Base-by-base conservation (phyloP, 2,113 vertebrate genomes). In the Cygnus buccinator region DNA sequence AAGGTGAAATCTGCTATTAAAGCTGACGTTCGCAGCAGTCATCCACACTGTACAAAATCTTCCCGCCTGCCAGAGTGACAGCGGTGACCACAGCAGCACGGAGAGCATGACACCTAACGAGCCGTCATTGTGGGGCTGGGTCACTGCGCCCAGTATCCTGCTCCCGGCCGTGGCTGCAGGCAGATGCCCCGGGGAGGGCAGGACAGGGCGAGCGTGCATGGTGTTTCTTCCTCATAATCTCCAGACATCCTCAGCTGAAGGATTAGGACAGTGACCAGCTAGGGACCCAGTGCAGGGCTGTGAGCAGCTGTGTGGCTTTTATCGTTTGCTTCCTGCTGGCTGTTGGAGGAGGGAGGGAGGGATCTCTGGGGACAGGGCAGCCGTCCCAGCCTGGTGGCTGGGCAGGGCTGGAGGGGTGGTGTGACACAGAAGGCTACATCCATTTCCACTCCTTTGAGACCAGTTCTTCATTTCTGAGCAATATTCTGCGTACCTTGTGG, bases 81-180 rank as follows among this genome's bases (percentile, higher is more conserved):
- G 59, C 33, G 20, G 57, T 14, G 74, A 9, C 13, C 0, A 1
- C 31, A 26, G 39, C 10, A 1, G n/a, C 14, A 25, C 18, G 28
- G 37, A 72, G 71, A 29, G 52, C 41, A 46, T 1, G 3, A 7
- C 0, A 2, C 37, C 41, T 8, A 9, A 6, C 1, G 1, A 19
- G 29, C 7, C 26, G 37, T 18, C 11, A 2, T 1, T 25, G 17
- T 15, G 55, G 75, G n/a, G 65, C 16, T 13, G 57, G 65, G 43
- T 70, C 19, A 7, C 54, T 33, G 2, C 16, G 25, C 52, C 63
- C 41, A 2, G n/a, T 9, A 8, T 23, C 28, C 26, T 44, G 75
- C 37, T 37, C 21, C 37, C 9, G 46, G 6, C 18, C 4, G 29
- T 2, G 16, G 29, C 50, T 8, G 4, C 0, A 0, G 28, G 11